Conservation (phyloP, 2,797 vertebrate genomes). For the Neoniphon sammara region DNA sequence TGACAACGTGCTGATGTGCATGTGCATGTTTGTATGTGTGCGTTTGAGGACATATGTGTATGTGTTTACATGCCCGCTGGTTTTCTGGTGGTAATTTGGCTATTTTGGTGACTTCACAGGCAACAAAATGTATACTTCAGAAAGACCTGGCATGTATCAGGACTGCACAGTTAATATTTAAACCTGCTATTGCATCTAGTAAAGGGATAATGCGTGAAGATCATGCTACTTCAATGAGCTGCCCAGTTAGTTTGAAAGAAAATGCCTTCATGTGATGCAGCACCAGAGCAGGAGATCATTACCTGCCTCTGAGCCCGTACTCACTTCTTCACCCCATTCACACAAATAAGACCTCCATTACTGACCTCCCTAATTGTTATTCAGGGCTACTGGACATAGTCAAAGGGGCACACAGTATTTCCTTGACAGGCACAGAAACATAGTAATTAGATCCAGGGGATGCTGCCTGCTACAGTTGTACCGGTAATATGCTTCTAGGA, state of each 20-base stretch:
- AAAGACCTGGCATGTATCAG: neutral
- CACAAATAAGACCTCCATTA: slow-evolving; percentile 61
- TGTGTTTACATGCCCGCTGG: neutral
- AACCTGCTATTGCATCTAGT: neutral
- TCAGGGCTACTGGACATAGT: slow-evolving; percentile 72
- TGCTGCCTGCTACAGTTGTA: slow-evolving; percentile 69
- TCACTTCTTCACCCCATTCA: slow-evolving; percentile 50
- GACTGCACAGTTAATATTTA: neutral
- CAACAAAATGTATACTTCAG: neutral
- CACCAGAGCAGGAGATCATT: slow-evolving; percentile 8
- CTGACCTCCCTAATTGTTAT: slow-evolving; percentile 65
- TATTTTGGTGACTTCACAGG: neutral
- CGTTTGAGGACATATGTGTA: slow-evolving; percentile 17
- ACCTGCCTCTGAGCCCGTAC: slow-evolving; percentile 15
- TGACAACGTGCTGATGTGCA: slow-evolving; percentile 14
- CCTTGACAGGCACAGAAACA: slow-evolving; percentile 77
- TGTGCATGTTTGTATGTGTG: slow-evolving; percentile 4
- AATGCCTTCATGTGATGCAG: slow-evolving; percentile 13
- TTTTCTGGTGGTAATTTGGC: neutral
- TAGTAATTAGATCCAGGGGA: slow-evolving; percentile 79
- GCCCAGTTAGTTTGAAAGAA: slow-evolving; percentile 3
- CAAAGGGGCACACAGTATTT: slow-evolving; percentile 67
- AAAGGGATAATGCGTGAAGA: neutral
- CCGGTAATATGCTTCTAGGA: slow-evolving; percentile 67
- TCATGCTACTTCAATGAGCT: slow-evolving; percentile 8